Conservation (phyloP, 2,888 invertebrate genomes). For the Brachycybe producta region DNA sequence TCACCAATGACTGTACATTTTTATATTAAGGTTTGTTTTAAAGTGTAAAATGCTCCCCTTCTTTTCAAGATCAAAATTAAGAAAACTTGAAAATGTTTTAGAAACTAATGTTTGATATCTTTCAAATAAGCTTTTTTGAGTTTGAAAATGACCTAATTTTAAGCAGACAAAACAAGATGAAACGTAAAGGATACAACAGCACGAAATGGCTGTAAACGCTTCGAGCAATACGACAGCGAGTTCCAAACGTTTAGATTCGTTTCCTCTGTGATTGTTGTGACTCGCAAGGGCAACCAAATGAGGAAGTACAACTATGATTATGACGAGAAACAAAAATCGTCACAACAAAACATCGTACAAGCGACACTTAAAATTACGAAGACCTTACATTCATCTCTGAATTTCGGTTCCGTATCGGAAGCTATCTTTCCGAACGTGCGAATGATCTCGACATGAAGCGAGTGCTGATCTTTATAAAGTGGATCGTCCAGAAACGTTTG, state of each 20-base stretch:
- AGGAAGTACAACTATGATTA: constrained; percentile 46
- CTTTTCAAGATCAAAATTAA: too few species aligned
- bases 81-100: too few species aligned
- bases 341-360: neutral
- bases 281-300: constrained; percentile 45
- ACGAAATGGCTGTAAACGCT: constrained; percentile 45
- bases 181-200: constrained; percentile 32
- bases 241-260: constrained; percentile 44
- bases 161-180: too few species aligned
- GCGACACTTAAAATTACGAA: neutral
- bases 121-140: neutral
- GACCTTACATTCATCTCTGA: constrained; percentile 47
- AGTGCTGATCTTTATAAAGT: constrained; percentile 32
- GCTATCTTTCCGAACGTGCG: constrained; percentile 47
- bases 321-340: constrained; percentile 14
- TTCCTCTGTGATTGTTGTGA: constrained; percentile 42
- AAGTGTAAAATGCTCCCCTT: too few species aligned
- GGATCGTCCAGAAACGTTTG: constrained; percentile 36
- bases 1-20: constrained; percentile 32
- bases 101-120: too few species aligned
- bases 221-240: constrained; percentile 49
- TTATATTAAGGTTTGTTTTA: neutral
- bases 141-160: too few species aligned
- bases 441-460: constrained; percentile 45
- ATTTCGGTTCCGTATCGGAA: constrained; percentile 44